Conservation (phyloP, 2,888 invertebrate genomes). For the Ellobium chinense region DNA sequence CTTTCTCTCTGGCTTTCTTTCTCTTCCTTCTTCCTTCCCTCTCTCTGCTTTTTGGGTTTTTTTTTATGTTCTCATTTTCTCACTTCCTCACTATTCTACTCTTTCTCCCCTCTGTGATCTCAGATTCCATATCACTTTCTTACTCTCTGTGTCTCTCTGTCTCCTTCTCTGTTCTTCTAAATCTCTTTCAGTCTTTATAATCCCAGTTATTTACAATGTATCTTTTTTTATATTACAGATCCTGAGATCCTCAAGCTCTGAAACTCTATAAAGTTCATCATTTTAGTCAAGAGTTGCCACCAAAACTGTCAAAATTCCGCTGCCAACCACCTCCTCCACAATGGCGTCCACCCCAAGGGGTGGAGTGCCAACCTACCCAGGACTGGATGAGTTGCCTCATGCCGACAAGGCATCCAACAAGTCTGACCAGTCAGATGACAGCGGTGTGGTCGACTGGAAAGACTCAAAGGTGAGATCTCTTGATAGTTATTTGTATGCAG, state of each 20-base stretch:
- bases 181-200: background rate
- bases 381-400: background rate
- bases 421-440: slow-evolving; percentile 41
- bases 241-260: too few relatives aligned
- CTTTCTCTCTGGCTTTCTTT: slow-evolving; percentile 34
- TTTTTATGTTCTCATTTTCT: background rate
- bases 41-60: slow-evolving; percentile 13
- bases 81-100: background rate
- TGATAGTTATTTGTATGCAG: too few relatives aligned
- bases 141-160: slow-evolving; percentile 2
- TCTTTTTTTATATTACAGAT: too few relatives aligned
- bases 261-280: too few relatives aligned
- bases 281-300: background rate
- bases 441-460: slow-evolving; percentile 38
- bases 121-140: too few relatives aligned
- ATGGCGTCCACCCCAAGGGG: background rate
- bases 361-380: slow-evolving; percentile 1
- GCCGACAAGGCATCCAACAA: slow-evolving; percentile 39
- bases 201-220: background rate
- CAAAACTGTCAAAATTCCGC: slow-evolving; percentile 31
- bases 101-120: background rate
- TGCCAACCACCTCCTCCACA: slow-evolving; percentile 20
- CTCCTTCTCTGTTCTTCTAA: slow-evolving; percentile 8
- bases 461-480: slow-evolving; percentile 34
- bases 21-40: slow-evolving; percentile 23